Base-by-base conservation (phyloP, 1,140 invertebrate genomes). In the Harpegnathos saltator region DNA sequence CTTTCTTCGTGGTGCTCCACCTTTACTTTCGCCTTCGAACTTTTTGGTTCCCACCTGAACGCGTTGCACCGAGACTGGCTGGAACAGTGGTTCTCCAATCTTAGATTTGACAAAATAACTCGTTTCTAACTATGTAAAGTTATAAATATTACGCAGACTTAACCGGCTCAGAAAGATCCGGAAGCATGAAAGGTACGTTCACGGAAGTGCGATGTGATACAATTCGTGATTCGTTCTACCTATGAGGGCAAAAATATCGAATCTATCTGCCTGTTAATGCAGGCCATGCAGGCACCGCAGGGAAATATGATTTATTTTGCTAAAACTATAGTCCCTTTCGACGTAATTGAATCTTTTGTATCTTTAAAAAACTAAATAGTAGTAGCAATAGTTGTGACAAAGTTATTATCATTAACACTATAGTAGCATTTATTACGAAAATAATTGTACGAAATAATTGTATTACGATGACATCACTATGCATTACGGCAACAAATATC, bases 1-100 rank as follows among this genome's bases (percentile, higher is more conserved):
- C 88, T 89, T 89, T 89, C 88, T 86, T 89, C 66, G 52, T 24
- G 78, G 52, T 44, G 50, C 52, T 63, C 72, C 71, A 54, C 48
- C 50, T 63, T 54, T 68, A 89, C 88, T 89, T 89, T 89, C 88
- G 84, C 87, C 88, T 89, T 86, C 84, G 54, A 84, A 77, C 58
- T 61, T 86, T 89, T 89, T 74, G 58, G 52, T 54, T 59, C 14
- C 24, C 61, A 44, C 24, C 17, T n/a, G 17, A 3, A 26, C 26
- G 65, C 58, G 61, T 56, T 33, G 7, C 26, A 77, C 65, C 82
- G 80, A 63, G 59, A 62, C 71, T 29, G 58, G 65, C 54, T 50
- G 59, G 59, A 38, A 38, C 22, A 17, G 38, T 17, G 33, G 33
- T 82, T 80, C 54, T 15, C 24, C 12, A 15, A n/a, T 9, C 7